Evolutionary conservation across 1,140 invertebrate species (phyloP).

Genomic region (Orchesella cincta): DNA sequence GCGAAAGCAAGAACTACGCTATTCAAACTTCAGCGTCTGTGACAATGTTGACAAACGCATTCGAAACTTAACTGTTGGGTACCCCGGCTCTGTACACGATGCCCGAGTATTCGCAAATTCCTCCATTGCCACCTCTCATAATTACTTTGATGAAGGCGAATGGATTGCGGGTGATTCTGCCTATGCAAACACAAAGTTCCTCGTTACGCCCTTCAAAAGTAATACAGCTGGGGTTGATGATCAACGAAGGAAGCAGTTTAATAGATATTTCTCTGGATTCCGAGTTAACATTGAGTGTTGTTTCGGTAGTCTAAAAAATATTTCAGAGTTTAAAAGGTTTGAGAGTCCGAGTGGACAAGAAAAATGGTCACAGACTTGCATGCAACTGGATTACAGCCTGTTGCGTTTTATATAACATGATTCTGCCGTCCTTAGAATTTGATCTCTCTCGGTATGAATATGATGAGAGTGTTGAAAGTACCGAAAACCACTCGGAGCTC

Average conservation of each 20-base stretch:
- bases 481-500: too few species aligned
- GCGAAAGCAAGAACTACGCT: slow-evolving; percentile 37
- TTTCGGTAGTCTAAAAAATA: slow-evolving; percentile 32
- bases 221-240: neutral
- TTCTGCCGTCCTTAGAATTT: neutral
- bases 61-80: slow-evolving; percentile 24
- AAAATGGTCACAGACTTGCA: neutral
- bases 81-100: slow-evolving; percentile 31
- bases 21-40: slow-evolving; percentile 31
- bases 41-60: slow-evolving; percentile 26
- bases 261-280: slow-evolving; percentile 4
- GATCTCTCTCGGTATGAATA: neutral
- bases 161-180: slow-evolving; percentile 28
- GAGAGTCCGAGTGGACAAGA: neutral
- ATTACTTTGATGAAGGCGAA: neutral
- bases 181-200: neutral
- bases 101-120: slow-evolving; percentile 30
- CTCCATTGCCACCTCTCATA: neutral
- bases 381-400: slow-evolving; percentile 27
- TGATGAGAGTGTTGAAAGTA: too few species aligned
- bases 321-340: slow-evolving; percentile 15
- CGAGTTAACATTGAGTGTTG: slow-evolving; percentile 16
- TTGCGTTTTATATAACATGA: slow-evolving; percentile 25
- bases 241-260: neutral
- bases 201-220: slow-evolving; percentile 23